A percentile compares a stretch with the other conserved stretches of the same genome.
These are phyloP conservation scores for Phataginus tetradactyla DNA, from an alignment of 2,797 vertebrate species.

Conservation along the genomic window DNA sequence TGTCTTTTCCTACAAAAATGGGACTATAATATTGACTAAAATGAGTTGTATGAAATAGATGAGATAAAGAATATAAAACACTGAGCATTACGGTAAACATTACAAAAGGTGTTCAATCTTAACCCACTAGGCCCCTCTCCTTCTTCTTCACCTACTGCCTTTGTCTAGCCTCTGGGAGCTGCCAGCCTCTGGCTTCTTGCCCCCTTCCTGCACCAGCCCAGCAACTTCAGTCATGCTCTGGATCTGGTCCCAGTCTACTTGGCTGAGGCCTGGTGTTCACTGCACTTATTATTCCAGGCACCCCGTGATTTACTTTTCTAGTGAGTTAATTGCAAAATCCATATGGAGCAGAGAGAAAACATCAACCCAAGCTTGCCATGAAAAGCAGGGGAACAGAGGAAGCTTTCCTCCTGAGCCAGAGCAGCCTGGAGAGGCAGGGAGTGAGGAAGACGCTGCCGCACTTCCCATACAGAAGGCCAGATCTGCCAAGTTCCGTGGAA, in stretches of 20 bases:
- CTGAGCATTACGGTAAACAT: neutral
- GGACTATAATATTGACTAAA: neutral
- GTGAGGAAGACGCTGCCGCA: neutral
- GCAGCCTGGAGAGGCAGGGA: neutral
- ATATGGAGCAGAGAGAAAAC: conserved; percentile 69
- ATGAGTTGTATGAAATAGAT: neutral
- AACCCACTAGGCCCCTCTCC: neutral
- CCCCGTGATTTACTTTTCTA: conserved; percentile 77
- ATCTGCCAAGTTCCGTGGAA: neutral
- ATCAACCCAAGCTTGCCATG: conserved; percentile 56
- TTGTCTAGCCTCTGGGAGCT: neutral
- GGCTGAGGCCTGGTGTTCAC: conserved; percentile 43
- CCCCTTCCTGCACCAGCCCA: neutral
- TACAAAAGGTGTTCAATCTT: neutral
- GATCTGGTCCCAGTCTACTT: conserved; percentile 51
- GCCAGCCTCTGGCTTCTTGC: neutral
- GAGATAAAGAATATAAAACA: neutral
- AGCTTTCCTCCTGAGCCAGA: conserved; percentile 48
- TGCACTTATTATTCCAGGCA: conserved; percentile 22
- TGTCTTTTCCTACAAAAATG: neutral
- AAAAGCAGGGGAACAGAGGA: conserved; percentile 67
- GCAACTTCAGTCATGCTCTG: conserved; percentile 60
- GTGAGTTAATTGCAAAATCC: conserved; percentile 72
- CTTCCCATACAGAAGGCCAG: neutral
- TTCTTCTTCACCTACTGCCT: neutral